Evolutionary conservation across 2,113 vertebrate species (phyloP).

Genomic region (Ibidorhyncha struthersii): DNA sequence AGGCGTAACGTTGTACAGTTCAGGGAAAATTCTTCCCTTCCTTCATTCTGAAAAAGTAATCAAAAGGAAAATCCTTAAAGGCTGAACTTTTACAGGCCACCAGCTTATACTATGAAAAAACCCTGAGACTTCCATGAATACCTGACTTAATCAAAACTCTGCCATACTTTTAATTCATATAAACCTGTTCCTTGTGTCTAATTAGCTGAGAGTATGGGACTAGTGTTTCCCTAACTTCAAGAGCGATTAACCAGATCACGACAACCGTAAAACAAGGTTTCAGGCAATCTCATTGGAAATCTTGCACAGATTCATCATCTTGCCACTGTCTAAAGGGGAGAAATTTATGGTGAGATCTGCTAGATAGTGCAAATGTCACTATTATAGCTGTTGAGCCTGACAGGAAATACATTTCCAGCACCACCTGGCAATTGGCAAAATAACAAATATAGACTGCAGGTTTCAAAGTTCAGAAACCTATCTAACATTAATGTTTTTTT

Average conservation of each 20-base stretch:
- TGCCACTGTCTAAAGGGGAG: neutral
- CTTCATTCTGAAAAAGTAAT: constrained; percentile 36
- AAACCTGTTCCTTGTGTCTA: neutral
- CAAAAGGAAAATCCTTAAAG: neutral
- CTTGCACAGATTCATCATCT: neutral
- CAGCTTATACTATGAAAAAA: neutral
- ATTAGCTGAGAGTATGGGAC: neutral
- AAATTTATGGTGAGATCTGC: neutral
- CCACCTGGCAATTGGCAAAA: neutral
- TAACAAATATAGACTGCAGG: neutral
- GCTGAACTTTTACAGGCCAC: neutral
- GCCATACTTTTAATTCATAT: neutral
- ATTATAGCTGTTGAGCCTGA: neutral
- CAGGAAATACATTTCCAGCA: neutral
- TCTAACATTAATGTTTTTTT: neutral
- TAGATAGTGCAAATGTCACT: neutral
- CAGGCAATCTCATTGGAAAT: neutral
- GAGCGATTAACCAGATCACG: neutral
- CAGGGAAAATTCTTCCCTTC: neutral
- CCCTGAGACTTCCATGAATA: neutral
- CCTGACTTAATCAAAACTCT: constrained; percentile 35
- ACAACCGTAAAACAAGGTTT: constrained; percentile 23
- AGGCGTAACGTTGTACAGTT: neutral
- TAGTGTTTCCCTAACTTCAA: neutral
- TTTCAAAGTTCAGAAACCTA: neutral